These are phyloP conservation scores for Sebastes schlegelii DNA, from an alignment of 2,113 vertebrate genomes.

Conservation along the genomic window DNA sequence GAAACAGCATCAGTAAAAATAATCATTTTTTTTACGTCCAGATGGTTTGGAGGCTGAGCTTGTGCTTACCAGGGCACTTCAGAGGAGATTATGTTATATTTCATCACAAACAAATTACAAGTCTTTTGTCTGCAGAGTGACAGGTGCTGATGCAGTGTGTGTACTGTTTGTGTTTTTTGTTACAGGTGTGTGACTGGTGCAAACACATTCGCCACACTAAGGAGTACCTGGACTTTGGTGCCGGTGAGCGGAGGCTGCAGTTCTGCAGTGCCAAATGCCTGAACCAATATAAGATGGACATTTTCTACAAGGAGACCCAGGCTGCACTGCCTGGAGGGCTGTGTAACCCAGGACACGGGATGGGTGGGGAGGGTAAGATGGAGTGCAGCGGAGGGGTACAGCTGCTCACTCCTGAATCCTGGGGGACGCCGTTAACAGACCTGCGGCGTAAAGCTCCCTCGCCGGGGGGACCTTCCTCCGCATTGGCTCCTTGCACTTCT, in stretches of 20 bases:
- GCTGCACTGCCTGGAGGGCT: conserved; percentile 96
- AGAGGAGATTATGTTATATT: conserved; percentile 42
- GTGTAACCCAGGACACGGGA: conserved; percentile 90
- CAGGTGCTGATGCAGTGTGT: conserved; percentile 53
- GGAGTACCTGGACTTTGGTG: conserved; percentile 99
- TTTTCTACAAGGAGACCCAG: conserved; percentile 99
- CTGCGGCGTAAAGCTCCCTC: conserved; percentile 94
- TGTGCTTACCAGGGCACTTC: conserved; percentile 34
- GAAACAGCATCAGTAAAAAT: conserved; percentile 11
- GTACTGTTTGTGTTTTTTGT: conserved; percentile 73
- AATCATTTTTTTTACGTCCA: conserved; percentile 43
- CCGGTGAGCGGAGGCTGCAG: conserved; percentile 98
- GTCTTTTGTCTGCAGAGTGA: conserved; percentile 34
- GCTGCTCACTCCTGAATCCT: conserved; percentile 99
- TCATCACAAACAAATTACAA: conserved; percentile 51
- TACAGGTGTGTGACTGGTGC: conserved; percentile 99
- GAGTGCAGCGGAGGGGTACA: conserved; percentile 93
- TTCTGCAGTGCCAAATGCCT: conserved; percentile 99
- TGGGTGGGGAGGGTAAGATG: conserved; percentile 90
- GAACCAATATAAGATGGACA: conserved; percentile 99
- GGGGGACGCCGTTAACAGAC: conserved; percentile 95
- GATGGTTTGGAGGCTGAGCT: conserved; percentile 50
- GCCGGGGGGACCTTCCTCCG: conserved; percentile 87
- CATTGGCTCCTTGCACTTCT: conserved; percentile 88
- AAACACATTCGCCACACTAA: conserved; percentile 99